These are phyloP conservation scores for Oscheius sp. DNA, from an alignment of 2,888 invertebrate species.

Conservation along the genomic window DNA sequence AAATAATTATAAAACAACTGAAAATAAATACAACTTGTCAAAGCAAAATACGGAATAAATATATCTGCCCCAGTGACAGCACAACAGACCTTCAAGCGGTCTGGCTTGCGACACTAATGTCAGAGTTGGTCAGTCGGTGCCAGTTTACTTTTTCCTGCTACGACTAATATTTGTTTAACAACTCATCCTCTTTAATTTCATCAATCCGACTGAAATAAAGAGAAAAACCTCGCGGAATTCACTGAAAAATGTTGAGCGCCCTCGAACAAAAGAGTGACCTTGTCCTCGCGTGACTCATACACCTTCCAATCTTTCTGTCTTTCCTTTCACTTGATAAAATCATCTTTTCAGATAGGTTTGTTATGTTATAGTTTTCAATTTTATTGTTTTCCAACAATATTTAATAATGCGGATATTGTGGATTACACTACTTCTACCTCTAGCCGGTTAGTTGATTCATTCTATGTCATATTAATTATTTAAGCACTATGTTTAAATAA, in stretches of 20 bases:
- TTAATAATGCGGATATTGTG: not conserved
- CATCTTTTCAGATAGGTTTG: not conserved
- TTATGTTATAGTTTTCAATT: not conserved
- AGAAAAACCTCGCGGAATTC: not conserved
- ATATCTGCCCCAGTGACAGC: no score
- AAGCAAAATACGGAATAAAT: no score
- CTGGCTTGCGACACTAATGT: not conserved
- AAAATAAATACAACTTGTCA: not conserved
- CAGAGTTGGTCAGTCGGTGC: no score
- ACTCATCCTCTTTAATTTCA: not conserved
- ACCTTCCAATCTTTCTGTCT: not conserved
- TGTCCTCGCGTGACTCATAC: conserved; percentile 22
- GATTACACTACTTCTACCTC: not conserved
- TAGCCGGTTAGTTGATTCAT: conserved; percentile 1
- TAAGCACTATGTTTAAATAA: conserved; percentile 55
- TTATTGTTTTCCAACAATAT: not conserved
- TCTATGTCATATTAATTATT: not conserved
- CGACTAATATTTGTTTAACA: no score
- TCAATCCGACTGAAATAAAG: not conserved
- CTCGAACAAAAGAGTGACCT: no score
- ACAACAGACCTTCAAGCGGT: not conserved
- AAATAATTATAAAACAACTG: not conserved
- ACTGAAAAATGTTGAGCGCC: no score
- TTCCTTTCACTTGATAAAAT: not conserved
- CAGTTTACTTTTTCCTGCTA: no score